Percentiles rank a stretch among this genome's conserved stretches.
Conservation (phyloP, 2,888 invertebrate genomes). For the Sphaerophoria taeniata region DNA sequence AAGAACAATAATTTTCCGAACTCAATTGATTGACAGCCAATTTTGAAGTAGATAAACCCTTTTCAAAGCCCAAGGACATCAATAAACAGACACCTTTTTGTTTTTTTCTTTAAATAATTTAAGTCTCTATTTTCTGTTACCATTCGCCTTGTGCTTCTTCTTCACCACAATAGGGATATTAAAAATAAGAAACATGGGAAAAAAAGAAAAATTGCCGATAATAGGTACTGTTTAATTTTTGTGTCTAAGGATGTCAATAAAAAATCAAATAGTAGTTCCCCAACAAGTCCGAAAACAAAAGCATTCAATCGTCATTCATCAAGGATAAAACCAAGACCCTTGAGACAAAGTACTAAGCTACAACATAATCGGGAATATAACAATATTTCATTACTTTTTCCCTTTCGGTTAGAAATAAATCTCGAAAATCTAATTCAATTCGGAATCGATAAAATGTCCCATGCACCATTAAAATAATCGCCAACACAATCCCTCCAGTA, state of each 20-base stretch:
- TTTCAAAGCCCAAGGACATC: background rate
- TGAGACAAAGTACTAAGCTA: no score
- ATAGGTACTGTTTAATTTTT: background rate
- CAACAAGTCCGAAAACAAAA: background rate
- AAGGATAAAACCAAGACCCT: no score
- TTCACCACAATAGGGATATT: background rate
- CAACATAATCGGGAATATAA: background rate
- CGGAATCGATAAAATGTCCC: conserved; percentile 40
- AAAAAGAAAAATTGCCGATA: background rate
- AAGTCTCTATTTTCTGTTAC: no score
- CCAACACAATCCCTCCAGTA: background rate
- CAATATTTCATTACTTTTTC: background rate
- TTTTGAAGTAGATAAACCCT: background rate
- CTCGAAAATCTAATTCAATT: conserved; percentile 40
- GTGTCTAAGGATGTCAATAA: background rate
- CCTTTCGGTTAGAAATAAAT: background rate
- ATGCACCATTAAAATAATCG: background rate
- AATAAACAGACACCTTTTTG: no score
- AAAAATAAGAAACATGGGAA: background rate
- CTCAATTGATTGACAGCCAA: background rate
- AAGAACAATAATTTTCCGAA: no score
- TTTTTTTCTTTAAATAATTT: background rate
- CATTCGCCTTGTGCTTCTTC: background rate
- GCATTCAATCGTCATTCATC: background rate
- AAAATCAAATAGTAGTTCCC: background rate